phyloP scores from a whole-genome alignment of 2,888 invertebrate genomes.

The Eristalis intricaria region DNA sequence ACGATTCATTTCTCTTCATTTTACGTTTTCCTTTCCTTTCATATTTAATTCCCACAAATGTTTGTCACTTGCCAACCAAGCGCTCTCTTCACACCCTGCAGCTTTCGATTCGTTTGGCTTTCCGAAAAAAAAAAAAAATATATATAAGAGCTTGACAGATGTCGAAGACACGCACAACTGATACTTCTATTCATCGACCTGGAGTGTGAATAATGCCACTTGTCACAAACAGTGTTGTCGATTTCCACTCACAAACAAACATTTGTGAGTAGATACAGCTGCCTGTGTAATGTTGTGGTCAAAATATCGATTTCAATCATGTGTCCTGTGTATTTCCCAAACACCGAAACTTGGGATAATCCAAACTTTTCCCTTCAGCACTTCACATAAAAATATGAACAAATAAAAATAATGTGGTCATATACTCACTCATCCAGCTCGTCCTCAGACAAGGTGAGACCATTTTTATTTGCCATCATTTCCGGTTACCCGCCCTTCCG shows the following conservation, averaged over 20 bases:
- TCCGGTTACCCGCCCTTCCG: constrained; percentile 5
- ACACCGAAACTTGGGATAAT: background rate
- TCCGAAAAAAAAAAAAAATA: background rate
- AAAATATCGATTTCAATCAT: constrained; percentile 4
- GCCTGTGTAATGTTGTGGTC: background rate
- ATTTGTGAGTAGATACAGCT: background rate
- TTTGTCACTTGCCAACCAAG: too few relatives aligned
- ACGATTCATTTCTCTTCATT: too few relatives aligned
- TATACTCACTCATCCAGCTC: constrained; percentile 87
- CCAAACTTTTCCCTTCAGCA: background rate
- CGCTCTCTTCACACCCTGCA: background rate
- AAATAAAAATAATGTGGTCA: background rate
- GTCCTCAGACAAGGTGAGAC: constrained; percentile 85
- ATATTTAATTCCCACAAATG: too few relatives aligned
- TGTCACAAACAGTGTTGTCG: constrained; percentile 25
- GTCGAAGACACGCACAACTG: background rate
- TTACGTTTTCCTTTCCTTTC: too few relatives aligned
- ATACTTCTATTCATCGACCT: constrained; percentile 10
- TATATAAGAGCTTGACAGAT: background rate
- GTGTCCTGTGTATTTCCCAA: background rate
- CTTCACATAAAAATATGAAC: background rate
- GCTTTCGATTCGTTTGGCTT: background rate
- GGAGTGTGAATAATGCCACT: constrained; percentile 4
- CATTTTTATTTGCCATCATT: constrained; percentile 74
- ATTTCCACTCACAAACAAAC: background rate